Base-by-base conservation (phyloP, 1,140 invertebrate species). In the Parapsyche elsis region DNA sequence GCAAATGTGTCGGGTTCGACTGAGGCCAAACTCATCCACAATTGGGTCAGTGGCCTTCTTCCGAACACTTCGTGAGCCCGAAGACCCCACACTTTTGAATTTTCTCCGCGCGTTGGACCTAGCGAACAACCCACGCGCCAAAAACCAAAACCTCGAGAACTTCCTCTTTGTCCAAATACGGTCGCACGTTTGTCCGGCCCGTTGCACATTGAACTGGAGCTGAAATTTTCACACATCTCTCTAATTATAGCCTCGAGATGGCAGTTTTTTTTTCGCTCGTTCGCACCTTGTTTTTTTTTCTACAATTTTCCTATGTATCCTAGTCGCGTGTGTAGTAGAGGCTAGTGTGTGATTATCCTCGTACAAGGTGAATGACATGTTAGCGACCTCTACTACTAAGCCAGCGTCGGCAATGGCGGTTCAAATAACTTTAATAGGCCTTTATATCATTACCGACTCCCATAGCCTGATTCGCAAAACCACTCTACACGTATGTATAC, bases 41-140 rank as follows among this genome's bases (percentile, higher is more conserved):
- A 81, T 81, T 81, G 71, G 81, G 76, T 81, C 81, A 81, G 53
- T 81, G 81, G 78, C 81, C 81, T 76, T 81, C 77, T 81, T 79
- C 76, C 49, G 49, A 53, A 53, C 12, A 53, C 49, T 46, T 46
- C 45, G 45, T 46, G 45, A 46, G 45, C 45, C 2, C 49, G 16
- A 53, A 53, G 16, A 53, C 49, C 49, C 49, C 49, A 53, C 10
- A 53, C 49, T 12, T 53, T 38, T 38, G 30, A 38, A 38, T 38
- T 38, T 38, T 7, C 30, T 38, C 30, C 30, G 1, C 30, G 30
- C 7, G 30, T 38, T 4, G 30, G 30, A 38, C 30, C n/a, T n/a
- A n/a, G n/a, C n/a, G n/a, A n/a, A n/a, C n/a, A n/a, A n/a, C n/a
- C 30, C 30, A 38, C 30, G 30, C 30, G 30, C 30, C 30, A 38